These are phyloP conservation scores for Solea senegalensis DNA, from an alignment of 2,113 vertebrate genomes.

Conservation along the genomic window DNA sequence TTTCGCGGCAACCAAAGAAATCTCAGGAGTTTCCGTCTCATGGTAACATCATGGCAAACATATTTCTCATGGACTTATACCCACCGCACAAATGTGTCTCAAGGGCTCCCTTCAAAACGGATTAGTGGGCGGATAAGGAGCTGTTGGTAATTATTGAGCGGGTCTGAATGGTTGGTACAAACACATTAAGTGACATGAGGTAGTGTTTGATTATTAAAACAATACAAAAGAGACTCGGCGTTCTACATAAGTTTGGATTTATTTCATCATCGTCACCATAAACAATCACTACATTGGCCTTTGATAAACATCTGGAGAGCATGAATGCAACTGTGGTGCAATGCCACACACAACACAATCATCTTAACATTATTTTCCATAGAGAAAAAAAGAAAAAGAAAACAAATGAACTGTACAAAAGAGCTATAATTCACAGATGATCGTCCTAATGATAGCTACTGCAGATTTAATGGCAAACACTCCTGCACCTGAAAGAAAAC, in stretches of 20 bases:
- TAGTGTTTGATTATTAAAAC: slow-evolving; percentile 40
- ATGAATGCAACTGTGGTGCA: slow-evolving; percentile 49
- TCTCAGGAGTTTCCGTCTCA: slow-evolving; percentile 44
- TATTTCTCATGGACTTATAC: slow-evolving; percentile 53
- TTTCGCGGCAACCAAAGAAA: slow-evolving; percentile 18
- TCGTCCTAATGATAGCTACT: slow-evolving; percentile 35
- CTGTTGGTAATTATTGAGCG: slow-evolving; percentile 19
- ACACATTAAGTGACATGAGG: background rate
- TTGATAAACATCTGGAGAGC: slow-evolving; percentile 60
- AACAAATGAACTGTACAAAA: slow-evolving; percentile 58
- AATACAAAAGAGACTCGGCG: slow-evolving; percentile 16
- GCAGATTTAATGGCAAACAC: slow-evolving; percentile 52
- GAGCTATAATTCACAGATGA: slow-evolving; percentile 36
- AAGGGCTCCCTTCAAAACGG: slow-evolving; percentile 53
- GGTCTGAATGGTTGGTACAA: slow-evolving; percentile 7
- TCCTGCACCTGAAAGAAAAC: slow-evolving; percentile 45
- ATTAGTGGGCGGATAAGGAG: slow-evolving; percentile 65
- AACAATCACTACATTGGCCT: slow-evolving; percentile 60
- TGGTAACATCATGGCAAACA: slow-evolving; percentile 38
- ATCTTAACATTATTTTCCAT: slow-evolving; percentile 50
- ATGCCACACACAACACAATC: slow-evolving; percentile 48
- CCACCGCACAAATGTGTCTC: slow-evolving; percentile 61
- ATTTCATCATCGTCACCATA: slow-evolving; percentile 71
- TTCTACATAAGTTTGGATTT: slow-evolving; percentile 65
- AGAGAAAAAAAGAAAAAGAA: slow-evolving; percentile 41